Conservation (phyloP, 2,888 invertebrate genomes). For the Drosophila anomelani region DNA sequence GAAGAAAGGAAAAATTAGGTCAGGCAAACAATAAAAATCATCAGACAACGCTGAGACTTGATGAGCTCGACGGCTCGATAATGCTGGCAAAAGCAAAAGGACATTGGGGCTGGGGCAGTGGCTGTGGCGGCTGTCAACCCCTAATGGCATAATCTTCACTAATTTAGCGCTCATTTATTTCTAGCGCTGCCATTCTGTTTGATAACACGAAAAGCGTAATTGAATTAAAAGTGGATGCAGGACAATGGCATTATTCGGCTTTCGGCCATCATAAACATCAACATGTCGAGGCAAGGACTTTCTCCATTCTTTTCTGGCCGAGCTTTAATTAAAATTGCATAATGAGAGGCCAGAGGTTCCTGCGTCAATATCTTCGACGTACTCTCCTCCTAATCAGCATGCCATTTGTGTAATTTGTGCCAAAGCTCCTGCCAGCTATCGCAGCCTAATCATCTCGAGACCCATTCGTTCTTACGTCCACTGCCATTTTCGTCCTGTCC, state of each 20-base stretch:
- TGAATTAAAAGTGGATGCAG: conserved; percentile 76
- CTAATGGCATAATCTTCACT: conserved; percentile 82
- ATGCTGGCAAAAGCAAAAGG: conserved; percentile 52
- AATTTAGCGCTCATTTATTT: conserved; percentile 82
- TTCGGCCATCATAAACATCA: conserved; percentile 58
- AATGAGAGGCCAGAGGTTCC: conserved; percentile 45
- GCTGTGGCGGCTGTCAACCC: conserved; percentile 46
- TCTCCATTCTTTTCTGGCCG: not conserved
- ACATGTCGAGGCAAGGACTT: conserved; percentile 43
- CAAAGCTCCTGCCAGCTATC: conserved; percentile 27
- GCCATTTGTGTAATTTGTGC: conserved; percentile 70
- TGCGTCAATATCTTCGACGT: conserved; percentile 48
- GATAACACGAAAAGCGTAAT: conserved; percentile 70
- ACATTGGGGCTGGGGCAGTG: not conserved
- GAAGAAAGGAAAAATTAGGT: conserved; percentile 62
- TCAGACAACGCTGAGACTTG: conserved; percentile 66
- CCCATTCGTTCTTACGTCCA: conserved; percentile 53
- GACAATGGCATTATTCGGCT: conserved; percentile 22
- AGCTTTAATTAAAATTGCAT: conserved; percentile 73
- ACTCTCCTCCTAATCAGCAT: conserved; percentile 65
- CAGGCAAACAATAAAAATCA: conserved; percentile 80
- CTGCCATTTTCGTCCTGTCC: conserved; percentile 15
- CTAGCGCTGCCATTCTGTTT: conserved; percentile 56
- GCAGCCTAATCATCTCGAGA: conserved; percentile 51
- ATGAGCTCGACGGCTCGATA: conserved; percentile 45